Evolutionary conservation across 2,888 invertebrate genomes (phyloP), one percentile per base, ranked within the genome.

Genomic region (Ommatoiulus sabulosus): DNA sequence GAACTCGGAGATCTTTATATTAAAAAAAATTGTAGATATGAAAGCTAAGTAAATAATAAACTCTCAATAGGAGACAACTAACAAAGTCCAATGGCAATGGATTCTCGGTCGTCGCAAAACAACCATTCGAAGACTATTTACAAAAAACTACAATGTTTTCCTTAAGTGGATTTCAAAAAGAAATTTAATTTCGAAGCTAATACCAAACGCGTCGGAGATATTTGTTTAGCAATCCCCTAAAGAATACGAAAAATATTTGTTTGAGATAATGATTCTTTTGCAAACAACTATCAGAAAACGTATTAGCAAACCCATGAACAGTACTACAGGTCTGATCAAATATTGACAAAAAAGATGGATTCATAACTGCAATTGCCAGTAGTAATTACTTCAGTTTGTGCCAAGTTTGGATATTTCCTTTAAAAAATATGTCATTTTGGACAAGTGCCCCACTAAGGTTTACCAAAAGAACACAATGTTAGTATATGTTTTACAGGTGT

Each of bases 41-140:
- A 80, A 35, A 80, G 72, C 35, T 7, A 80, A 80, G 80, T 80
- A 80, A 80, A 80, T 80, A 80, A 20, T 63, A 80, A 35, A 20
- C 35, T 35, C 8, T 35, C 80, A 5, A 80, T 80, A 80, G 35
- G 35, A 35, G 10, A 35, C 24, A 8, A 80, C 35, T 12, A 80
- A 12, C 24, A 15, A 80, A 80, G 35, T 80, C 12, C 80, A 80
- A 80, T 80, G 35, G 20, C 8, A 35, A 6, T 57, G n/a, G 3
- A 80, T 80, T 80, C 24, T 20, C 20, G 8, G 10, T n/a, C n/a
- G 72, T 7, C 72, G 72, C 5, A 10, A 72, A 72, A 72, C 24
- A 72, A 24, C 10, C 72, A 20, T 24, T 24, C 6, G 72, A 72
- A 72, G 72, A 72, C 7, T 24, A 12, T 8, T 80, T 80, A 20